phyloP scores from a whole-genome alignment of 2,797 vertebrate species.

The Podargus strigoides region DNA sequence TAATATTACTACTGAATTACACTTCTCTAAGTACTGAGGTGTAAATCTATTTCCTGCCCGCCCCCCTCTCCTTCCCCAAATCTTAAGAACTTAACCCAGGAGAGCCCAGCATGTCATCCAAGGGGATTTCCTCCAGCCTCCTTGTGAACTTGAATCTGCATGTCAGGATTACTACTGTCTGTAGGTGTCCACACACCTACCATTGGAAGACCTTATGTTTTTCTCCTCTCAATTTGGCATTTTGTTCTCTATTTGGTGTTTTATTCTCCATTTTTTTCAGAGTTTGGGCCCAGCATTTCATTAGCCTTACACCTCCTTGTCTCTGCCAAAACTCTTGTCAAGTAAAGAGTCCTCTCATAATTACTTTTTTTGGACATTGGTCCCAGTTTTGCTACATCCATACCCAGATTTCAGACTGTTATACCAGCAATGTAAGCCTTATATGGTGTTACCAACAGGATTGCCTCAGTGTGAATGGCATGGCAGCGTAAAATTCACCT shows the following conservation, averaged over 20 bases:
- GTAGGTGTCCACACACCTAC: neutral
- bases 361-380: neutral
- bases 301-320: neutral
- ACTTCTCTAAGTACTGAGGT: neutral
- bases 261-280: neutral
- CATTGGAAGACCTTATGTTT: neutral
- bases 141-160: neutral
- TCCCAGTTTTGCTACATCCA: neutral
- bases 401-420: neutral
- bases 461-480: neutral
- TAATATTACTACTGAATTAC: neutral
- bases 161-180: neutral
- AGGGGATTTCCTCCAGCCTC: neutral
- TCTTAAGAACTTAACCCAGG: neutral
- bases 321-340: neutral
- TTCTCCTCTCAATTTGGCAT: neutral
- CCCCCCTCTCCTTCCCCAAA: accelerated
- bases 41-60: neutral
- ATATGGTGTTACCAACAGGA: neutral
- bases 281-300: neutral
- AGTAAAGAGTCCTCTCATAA: neutral
- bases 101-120: neutral
- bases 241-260: neutral
- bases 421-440: neutral
- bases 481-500: neutral